Evolutionary conservation across 2,888 invertebrate species (phyloP), one percentile per base, ranked within the genome.

Genomic region (Apamea epomidion): DNA sequence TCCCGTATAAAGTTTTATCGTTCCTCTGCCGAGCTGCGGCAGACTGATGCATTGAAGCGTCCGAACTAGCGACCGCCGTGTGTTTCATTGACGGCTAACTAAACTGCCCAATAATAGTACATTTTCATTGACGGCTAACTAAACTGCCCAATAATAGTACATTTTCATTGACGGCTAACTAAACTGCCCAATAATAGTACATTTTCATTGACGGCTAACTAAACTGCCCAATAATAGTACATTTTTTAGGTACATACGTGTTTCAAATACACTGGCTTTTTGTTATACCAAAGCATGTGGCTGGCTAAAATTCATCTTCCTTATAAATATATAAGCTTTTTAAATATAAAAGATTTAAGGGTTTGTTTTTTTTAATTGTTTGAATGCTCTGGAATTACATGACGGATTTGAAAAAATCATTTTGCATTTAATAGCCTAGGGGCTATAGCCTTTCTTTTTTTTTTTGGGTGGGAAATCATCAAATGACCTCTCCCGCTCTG

Each of bases 21-120:
- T 29, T 78, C 5, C 51, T 42, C 48, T 51, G 16, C 18, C n/a
- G 29, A 58, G 37, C 73, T 77, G 80, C 58, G 87, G 75, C 71
- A 74, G 29, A 16, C 65, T 87, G 85, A 87, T 77, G 74, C 74
- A 87, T 75, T 45, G 48, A 45, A 48, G 21, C 67, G 85, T 77
- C 75, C 37, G 48, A 74, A 32, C 68, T 45, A 64, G 32, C 68
- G 25, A 75, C 78, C 76, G 16, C 79, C 37, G 21, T 48, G 60
- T 83, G 48, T 68, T 76, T 74, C 81, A 83, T 45, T 73, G 74
- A 71, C 58, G 69, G 67, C 1, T 37, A 76, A 88, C 69, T 80
- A 74, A 80, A 86, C 86, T 75, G 54, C 45, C 74, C 70, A 64
- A 60, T 78, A 71, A 58, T 68, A 18, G 8, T 70, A 60, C 3